Conservation (phyloP, 2,113 vertebrate genomes). For the Gavia stellata region DNA sequence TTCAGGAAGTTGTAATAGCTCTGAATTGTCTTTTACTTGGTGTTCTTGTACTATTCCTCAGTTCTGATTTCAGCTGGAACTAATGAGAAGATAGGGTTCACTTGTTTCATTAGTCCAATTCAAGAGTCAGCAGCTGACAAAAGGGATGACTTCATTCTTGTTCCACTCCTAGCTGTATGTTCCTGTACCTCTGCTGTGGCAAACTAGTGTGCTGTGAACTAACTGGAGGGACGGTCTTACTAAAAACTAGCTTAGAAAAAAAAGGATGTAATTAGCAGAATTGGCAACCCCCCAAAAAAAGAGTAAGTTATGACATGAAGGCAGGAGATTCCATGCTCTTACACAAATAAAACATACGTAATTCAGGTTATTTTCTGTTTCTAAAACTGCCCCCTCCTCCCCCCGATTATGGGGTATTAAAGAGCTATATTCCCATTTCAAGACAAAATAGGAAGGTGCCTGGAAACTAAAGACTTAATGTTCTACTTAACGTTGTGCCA, state of each 20-base stretch:
- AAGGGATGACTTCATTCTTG: conserved; percentile 35
- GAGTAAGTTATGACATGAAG: neutral
- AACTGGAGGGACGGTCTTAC: neutral
- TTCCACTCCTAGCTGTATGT: neutral
- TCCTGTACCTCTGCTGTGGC: neutral
- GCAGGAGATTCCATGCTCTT: neutral
- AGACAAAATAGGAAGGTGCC: neutral
- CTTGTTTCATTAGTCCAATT: neutral
- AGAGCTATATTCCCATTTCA: neutral
- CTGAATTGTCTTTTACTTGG: neutral
- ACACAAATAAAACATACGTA: neutral
- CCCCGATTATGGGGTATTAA: neutral
- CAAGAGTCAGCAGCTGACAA: conserved; percentile 42
- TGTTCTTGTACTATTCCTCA: neutral
- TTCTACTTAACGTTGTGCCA: neutral
- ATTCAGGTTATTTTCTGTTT: neutral
- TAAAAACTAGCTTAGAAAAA: neutral
- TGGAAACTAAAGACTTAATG: neutral
- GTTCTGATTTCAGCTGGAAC: conserved; percentile 38
- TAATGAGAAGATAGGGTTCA: conserved; percentile 8
- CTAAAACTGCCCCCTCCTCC: neutral
- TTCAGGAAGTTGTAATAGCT: neutral
- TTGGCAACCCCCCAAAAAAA: neutral
- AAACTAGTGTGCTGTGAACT: neutral
- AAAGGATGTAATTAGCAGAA: neutral